Percentiles rank a stretch among this genome's conserved stretches.
These are phyloP conservation scores for Oryzias celebensis DNA, from an alignment of 2,113 vertebrate genomes.

Conservation along the genomic window DNA sequence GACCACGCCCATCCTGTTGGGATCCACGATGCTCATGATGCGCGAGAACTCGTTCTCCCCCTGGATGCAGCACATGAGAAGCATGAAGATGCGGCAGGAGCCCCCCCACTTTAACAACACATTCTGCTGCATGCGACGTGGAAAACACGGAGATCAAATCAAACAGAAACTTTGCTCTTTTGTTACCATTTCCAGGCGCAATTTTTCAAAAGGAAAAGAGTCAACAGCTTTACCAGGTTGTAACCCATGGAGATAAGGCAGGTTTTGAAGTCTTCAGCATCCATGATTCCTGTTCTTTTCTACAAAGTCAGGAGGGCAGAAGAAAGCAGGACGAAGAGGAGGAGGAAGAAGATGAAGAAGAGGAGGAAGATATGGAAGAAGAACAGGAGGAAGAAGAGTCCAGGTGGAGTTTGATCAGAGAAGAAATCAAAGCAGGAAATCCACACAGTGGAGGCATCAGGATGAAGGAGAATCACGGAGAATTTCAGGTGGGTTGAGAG, in stretches of 20 bases:
- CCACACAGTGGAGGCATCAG: conserved; percentile 7
- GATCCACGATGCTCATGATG: conserved; percentile 98
- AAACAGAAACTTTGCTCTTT: background rate
- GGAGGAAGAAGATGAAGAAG: conserved; percentile 43
- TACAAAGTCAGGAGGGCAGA: conserved; percentile 74
- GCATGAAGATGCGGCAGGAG: conserved; percentile 5
- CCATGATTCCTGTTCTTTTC: conserved; percentile 99
- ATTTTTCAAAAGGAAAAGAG: conserved; percentile 24
- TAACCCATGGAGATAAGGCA: conserved; percentile 99
- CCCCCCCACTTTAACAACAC: too few relatives aligned
- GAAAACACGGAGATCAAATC: too few relatives aligned
- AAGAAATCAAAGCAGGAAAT: conserved; percentile 60
- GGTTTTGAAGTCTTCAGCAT: conserved; percentile 98
- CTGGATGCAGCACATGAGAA: conserved; percentile 67
- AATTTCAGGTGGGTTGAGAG: conserved; percentile 28
- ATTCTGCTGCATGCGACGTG: too few relatives aligned
- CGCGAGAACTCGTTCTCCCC: conserved; percentile 96
- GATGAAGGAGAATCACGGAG: background rate
- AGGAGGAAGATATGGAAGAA: conserved; percentile 30
- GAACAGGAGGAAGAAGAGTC: conserved; percentile 16
- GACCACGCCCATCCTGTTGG: conserved; percentile 92
- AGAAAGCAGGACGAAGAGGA: conserved; percentile 53
- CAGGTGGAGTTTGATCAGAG: conserved; percentile 29
- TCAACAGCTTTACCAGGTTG: conserved; percentile 80
- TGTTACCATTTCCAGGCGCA: conserved; percentile 17